Evolutionary conservation across 2,113 vertebrate species (phyloP).

Genomic region (Alethe diademata): DNA sequence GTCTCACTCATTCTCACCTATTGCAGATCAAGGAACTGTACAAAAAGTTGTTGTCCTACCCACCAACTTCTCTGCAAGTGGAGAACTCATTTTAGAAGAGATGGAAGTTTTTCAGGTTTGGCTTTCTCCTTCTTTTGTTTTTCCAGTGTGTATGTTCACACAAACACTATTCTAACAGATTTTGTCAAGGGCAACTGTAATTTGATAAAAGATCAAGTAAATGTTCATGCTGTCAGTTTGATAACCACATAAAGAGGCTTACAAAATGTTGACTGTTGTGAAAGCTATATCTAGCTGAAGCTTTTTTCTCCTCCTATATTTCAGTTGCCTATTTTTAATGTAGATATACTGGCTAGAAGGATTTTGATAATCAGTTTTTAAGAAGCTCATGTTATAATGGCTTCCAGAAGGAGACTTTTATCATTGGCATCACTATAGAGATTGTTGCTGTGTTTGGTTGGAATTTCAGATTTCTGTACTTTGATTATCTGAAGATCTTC

Average conservation of each 20-base stretch:
- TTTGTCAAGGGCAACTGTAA: conserved; percentile 4
- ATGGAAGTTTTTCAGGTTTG: conserved; percentile 96
- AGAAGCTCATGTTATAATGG: neutral
- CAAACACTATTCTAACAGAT: conserved; percentile 33
- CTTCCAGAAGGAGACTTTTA: conserved; percentile 14
- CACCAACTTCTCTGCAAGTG: conserved; percentile 83
- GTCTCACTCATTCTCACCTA: neutral
- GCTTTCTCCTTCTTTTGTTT: neutral
- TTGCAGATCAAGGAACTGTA: conserved; percentile 89
- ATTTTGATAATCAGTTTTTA: conserved; percentile 28
- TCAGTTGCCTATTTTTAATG: conserved; percentile 13
- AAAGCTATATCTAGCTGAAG: neutral
- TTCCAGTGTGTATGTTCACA: neutral
- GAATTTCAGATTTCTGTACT: neutral
- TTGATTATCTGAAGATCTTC: conserved; percentile 43
- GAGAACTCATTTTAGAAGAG: conserved; percentile 96
- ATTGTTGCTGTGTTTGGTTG: neutral
- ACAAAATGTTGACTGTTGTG: neutral
- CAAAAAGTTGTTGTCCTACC: conserved; percentile 96
- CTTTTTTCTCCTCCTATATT: neutral
- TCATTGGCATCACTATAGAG: neutral
- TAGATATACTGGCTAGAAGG: neutral
- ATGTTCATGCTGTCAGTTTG: neutral
- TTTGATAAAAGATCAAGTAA: conserved; percentile 52
- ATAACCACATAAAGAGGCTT: neutral